Conservation (phyloP, 1,140 invertebrate species). For the Diorhabda elongata region DNA sequence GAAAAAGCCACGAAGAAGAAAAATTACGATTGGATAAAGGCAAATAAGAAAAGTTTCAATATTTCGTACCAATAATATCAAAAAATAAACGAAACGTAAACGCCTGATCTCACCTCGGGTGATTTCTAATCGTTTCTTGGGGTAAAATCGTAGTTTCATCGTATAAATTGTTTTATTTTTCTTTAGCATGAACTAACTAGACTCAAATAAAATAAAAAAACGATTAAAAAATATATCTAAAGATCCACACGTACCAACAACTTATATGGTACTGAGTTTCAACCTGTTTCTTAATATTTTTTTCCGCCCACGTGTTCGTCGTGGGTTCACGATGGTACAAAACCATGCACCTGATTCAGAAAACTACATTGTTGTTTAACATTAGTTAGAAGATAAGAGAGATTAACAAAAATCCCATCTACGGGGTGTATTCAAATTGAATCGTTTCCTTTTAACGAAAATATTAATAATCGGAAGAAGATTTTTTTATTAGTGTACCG, state of each 20-base stretch:
- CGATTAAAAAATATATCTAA: too few species aligned
- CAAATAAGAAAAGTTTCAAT: too few species aligned
- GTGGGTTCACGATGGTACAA: slow-evolving; percentile 7
- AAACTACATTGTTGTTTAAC: slow-evolving; percentile 8
- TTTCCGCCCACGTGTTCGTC: background rate
- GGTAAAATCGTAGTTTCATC: too few species aligned
- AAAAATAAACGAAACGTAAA: too few species aligned
- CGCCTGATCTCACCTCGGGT: too few species aligned
- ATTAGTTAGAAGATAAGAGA: slow-evolving; percentile 11
- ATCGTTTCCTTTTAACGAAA: background rate
- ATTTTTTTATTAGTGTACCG: background rate
- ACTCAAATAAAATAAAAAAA: too few species aligned
- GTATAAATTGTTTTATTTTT: too few species aligned
- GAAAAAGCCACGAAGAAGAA: too few species aligned
- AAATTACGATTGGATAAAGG: too few species aligned
- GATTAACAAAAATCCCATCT: slow-evolving; percentile 12
- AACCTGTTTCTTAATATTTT: slow-evolving; percentile 5
- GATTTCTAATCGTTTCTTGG: too few species aligned
- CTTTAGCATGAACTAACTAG: too few species aligned
- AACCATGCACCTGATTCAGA: slow-evolving; percentile 11
- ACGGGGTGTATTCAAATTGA: background rate
- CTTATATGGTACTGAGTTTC: slow-evolving; percentile 4
- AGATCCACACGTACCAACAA: background rate
- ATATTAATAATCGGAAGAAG: background rate
- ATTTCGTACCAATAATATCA: too few species aligned